Evolutionary conservation across 2,797 vertebrate genomes (phyloP).

Genomic region (Onychomys arenicola): DNA sequence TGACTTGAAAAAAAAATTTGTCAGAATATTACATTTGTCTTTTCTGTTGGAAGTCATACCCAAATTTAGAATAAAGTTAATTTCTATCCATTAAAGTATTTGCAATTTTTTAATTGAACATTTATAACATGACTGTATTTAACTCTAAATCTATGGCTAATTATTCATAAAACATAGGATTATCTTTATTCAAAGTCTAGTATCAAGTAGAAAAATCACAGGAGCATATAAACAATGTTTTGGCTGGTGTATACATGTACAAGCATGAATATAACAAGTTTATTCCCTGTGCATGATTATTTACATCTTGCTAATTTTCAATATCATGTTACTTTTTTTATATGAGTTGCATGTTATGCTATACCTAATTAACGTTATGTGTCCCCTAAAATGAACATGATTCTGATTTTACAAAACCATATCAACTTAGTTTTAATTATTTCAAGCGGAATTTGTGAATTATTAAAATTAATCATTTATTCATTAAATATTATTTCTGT

Average conservation of each 20-base stretch:
- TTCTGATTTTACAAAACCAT: neutral
- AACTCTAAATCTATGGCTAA: neutral
- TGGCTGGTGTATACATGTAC: neutral
- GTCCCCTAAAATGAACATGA: neutral
- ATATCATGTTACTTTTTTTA: neutral
- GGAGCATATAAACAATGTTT: neutral
- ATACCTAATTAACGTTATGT: neutral
- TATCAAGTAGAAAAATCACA: neutral
- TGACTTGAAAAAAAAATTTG: neutral
- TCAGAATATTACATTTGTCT: neutral
- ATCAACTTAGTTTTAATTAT: neutral
- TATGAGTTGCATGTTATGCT: neutral
- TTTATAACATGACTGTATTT: neutral
- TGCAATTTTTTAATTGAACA: neutral
- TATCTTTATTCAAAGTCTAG: neutral
- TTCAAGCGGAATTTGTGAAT: neutral
- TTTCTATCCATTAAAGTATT: neutral
- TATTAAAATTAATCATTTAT: neutral
- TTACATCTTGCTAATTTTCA: neutral
- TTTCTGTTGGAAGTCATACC: neutral
- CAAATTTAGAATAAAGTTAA: neutral
- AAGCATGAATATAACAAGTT: neutral
- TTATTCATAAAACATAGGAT: neutral
- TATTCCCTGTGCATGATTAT: neutral
- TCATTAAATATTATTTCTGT: neutral